Base-by-base conservation (phyloP, 2,888 invertebrate species). In the Drosophila crucigera region DNA sequence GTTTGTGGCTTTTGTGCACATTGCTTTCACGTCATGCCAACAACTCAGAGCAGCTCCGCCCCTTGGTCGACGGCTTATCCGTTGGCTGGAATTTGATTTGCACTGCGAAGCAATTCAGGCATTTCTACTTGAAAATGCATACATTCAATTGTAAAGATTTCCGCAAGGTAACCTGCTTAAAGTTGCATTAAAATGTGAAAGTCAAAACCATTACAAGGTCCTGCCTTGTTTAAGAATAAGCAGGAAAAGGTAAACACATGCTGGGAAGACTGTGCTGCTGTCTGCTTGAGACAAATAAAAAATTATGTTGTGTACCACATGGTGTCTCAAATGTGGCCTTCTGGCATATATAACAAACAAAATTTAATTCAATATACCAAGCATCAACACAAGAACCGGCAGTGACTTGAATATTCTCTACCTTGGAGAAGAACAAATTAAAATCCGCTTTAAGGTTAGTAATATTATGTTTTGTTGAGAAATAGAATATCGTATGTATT, bases 281-380 rank as follows among this genome's bases (percentile, higher is more conserved):
- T 76, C 74, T 80, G 68, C 58, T 68, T 54, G 53, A 50, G 68
- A 72, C 67, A 86, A 84, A 84, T 84, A 86, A 78, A 82, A 84
- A 84, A 84, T 86, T 80, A 84, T 84, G 84, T 76, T 84, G 60
- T 65, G 71, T 80, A 65, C 87, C 84, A 82, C 87, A 86, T 82
- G 84, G 73, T 69, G 87, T 73, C 76, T 74, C 33, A 70, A 52
- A 14, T 25, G n/a, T 49, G 61, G 50, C 54, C 53, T 28, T 39
- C 52, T 56, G 76, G 59, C 79, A 62, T 73, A 69, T 73, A 78
- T 73, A 83, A 69, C 69, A 73, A 80, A 77, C 79, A 81, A 79
- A 79, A 77, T 82, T 80, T 78, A 80, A 86, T 84, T 84, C 71
- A 72, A 74, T 56, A 67, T 60, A 64, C 54, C 35, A 55, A 52